Evolutionary conservation across 2,113 vertebrate species (phyloP).

Genomic region (Ellobius talpinus): DNA sequence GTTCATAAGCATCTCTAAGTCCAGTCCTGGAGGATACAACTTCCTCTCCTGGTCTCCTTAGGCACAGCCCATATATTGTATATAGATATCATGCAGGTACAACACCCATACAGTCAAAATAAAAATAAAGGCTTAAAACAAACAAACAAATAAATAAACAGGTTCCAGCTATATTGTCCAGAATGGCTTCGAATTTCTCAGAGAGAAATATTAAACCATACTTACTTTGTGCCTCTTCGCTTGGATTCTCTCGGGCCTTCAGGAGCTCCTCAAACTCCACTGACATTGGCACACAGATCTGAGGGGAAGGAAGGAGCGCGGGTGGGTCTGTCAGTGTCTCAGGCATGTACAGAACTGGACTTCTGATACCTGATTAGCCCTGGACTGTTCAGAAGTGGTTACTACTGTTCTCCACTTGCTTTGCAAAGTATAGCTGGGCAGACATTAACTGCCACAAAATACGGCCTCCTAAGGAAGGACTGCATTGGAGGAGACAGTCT

Average conservation of each 20-base stretch:
- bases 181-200: neutral
- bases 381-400: neutral
- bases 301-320: neutral
- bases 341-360: neutral
- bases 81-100: neutral
- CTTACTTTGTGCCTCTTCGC: constrained; percentile 98
- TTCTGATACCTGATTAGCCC: neutral
- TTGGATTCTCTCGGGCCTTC: constrained; percentile 97
- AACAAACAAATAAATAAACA: neutral
- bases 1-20: neutral
- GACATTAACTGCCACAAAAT: neutral
- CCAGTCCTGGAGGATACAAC: neutral
- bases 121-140: neutral
- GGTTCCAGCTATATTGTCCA: neutral
- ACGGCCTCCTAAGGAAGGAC: neutral
- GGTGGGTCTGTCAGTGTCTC: neutral
- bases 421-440: neutral
- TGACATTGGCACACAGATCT: constrained; percentile 99
- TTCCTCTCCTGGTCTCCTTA: neutral
- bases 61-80: too few relatives aligned
- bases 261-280: constrained; percentile 98
- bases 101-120: neutral
- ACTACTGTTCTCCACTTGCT: neutral
- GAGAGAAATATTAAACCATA: neutral
- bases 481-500: neutral